Percentiles rank a stretch among this genome's conserved stretches.
Conservation (phyloP, 1,140 invertebrate species). For the Phenacoccus solenopsis region DNA sequence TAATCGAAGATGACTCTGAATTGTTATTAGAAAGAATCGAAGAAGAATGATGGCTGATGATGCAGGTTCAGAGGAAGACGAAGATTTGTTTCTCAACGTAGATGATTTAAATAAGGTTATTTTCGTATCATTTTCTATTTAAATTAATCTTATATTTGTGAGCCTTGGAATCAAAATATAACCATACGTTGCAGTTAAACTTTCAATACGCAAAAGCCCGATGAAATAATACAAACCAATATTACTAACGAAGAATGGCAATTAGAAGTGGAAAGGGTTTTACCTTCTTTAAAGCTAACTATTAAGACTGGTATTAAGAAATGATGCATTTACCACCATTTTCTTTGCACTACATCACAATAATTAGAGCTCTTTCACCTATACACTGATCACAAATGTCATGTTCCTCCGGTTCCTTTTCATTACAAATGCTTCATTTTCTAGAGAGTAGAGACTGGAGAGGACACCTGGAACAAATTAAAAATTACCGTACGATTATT, state of each 20-base stretch:
- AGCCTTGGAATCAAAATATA: too few relatives aligned
- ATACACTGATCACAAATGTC: too few relatives aligned
- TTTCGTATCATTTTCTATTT: too few relatives aligned
- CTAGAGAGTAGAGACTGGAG: conserved; percentile 74
- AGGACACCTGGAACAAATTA: conserved; percentile 77
- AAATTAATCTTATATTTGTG: too few relatives aligned
- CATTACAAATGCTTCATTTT: too few relatives aligned
- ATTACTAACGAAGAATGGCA: conserved; percentile 60
- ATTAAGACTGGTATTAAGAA: conserved; percentile 51
- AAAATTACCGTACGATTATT: conserved; percentile 57
- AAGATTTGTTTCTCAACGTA: conserved; percentile 46
- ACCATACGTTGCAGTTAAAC: not conserved
- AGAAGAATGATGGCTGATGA: conserved; percentile 65
- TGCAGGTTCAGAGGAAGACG: conserved; percentile 50
- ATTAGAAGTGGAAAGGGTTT: conserved; percentile 76
- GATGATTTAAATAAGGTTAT: conserved; percentile 37
- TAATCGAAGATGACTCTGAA: conserved; percentile 65
- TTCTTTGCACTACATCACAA: too few relatives aligned
- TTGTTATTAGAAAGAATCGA: conserved; percentile 72
- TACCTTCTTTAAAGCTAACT: conserved; percentile 79
- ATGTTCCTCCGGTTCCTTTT: too few relatives aligned
- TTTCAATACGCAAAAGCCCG: conserved; percentile 31
- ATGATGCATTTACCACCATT: too few relatives aligned
- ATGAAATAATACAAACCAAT: conserved; percentile 39
- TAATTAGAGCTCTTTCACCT: too few relatives aligned